A percentile compares a stretch with the other conserved stretches of the same genome.
Conservation (phyloP, 1,140 invertebrate species). For the Heliconius melpomene region DNA sequence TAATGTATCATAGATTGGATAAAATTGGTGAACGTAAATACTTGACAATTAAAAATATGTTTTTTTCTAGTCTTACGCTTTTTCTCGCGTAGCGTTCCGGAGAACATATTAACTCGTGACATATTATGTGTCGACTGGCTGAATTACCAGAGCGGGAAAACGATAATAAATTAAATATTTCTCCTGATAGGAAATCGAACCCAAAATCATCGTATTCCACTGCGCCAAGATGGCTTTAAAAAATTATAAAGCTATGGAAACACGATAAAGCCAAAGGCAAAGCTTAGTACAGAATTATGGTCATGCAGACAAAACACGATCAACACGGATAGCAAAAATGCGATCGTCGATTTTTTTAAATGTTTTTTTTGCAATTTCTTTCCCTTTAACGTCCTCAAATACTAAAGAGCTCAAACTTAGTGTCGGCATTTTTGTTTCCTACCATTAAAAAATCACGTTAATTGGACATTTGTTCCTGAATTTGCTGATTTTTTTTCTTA, state of each 20-base stretch:
- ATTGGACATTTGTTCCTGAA: slow-evolving; percentile 29
- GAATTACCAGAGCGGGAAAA: no score
- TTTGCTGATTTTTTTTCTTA: slow-evolving; percentile 20
- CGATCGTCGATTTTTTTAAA: neutral
- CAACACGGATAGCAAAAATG: neutral
- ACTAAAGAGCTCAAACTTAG: slow-evolving; percentile 29
- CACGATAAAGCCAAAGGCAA: neutral
- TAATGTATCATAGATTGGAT: no score
- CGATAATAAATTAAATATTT: neutral
- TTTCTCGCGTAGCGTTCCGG: no score
- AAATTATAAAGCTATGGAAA: neutral
- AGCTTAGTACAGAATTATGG: neutral
- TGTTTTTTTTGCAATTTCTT: neutral
- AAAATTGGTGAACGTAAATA: no score
- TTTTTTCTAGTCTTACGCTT: no score
- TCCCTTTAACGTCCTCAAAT: slow-evolving; percentile 3
- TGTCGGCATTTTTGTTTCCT: slow-evolving; percentile 24
- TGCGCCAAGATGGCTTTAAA: neutral
- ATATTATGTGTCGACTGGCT: no score
- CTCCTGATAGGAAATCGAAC: no score
- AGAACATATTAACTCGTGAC: no score
- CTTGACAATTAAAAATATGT: no score
- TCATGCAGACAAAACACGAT: slow-evolving; percentile 6
- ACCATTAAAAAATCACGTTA: slow-evolving; percentile 23
- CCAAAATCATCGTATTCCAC: no score